Conservation (phyloP, 2,113 vertebrate genomes). For the Pogona vitticeps region DNA sequence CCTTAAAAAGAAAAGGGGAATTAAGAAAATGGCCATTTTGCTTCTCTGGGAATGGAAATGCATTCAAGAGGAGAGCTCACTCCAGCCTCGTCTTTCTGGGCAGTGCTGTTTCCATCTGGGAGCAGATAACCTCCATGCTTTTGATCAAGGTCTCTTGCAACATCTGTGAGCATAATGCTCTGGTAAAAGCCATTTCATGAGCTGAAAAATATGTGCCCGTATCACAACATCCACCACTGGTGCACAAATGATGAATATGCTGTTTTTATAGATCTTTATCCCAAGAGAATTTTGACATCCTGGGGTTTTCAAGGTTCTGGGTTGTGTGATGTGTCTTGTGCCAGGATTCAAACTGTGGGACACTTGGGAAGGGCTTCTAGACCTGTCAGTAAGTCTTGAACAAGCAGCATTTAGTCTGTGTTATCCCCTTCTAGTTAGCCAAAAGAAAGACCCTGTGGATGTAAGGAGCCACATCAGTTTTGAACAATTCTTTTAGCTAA, state of each 20-base stretch:
- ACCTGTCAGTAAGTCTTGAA: neutral
- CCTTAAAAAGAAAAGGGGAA: neutral
- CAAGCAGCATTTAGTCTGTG: too few relatives aligned
- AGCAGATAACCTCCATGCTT: neutral
- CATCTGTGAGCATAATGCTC: neutral
- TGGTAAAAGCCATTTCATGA: neutral
- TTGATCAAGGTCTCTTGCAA: conserved; percentile 18
- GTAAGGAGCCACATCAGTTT: too few relatives aligned
- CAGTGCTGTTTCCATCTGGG: neutral
- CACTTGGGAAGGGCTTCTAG: neutral
- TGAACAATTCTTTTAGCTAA: too few relatives aligned
- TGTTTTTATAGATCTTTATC: too few relatives aligned
- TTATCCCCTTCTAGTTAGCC: too few relatives aligned
- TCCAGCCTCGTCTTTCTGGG: conserved; percentile 36
- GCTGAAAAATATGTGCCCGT: neutral
- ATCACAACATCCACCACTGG: neutral
- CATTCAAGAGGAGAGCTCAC: neutral
- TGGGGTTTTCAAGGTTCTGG: too few relatives aligned
- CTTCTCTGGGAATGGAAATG: conserved; percentile 1
- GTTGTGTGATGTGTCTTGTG: neutral
- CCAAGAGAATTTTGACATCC: neutral
- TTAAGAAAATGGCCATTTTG: neutral
- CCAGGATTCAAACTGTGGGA: neutral
- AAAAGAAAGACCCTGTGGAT: too few relatives aligned
- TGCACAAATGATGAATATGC: too few relatives aligned